Evolutionary conservation across 2,888 invertebrate genomes (phyloP), one percentile per base, ranked within the genome.

Genomic region (Micoletzkya japonica): DNA sequence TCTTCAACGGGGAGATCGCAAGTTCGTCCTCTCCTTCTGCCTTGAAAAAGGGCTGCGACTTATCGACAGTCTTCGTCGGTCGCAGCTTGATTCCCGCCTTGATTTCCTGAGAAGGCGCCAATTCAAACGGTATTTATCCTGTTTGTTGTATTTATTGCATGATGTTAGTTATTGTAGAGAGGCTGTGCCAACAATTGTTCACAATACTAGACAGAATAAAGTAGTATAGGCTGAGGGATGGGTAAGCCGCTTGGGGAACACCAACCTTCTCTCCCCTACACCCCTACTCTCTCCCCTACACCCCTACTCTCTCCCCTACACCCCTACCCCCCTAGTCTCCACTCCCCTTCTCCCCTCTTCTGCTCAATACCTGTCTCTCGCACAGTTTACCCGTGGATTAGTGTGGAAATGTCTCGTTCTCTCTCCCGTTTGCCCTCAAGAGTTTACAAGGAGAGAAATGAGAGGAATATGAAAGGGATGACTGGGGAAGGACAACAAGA

Each of bases 21-120:
- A 24, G 10, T 7, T 54, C 17, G 26, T n/a, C 14, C 64, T 37
- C 3, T 37, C 64, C 64, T 37, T 66, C 64, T 24, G 64, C 64
- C 7, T 26, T 34, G 37, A 66, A 52, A 20, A 37, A 28, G 2
- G 64, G 64, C 36, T 54, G 52, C 34, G 64, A 66, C 4, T 37
- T n/a, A 10, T 7, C 37, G 20, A 60, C 24, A 32, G 39, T 54
- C 37, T 66, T 66, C 37, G 50, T 50, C n/a, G 64, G 64, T 24
- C 64, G 64, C 2, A 66, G 64, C 26, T 66, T 66, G 37, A 66
- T 44, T 36, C 64, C 64, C 37, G 37, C 4, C 37, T 66, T 66
- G 52, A 66, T 66, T 34, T 66, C 64, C 64, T 66, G 54, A 32
- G 54, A 20, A 24, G 44, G 44, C n/a, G 17, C 37, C 20, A n/a